Evolutionary conservation across 1,140 invertebrate genomes (phyloP), one percentile per base, ranked within the genome.

Genomic region (Cyrtorhinus lividipennis): DNA sequence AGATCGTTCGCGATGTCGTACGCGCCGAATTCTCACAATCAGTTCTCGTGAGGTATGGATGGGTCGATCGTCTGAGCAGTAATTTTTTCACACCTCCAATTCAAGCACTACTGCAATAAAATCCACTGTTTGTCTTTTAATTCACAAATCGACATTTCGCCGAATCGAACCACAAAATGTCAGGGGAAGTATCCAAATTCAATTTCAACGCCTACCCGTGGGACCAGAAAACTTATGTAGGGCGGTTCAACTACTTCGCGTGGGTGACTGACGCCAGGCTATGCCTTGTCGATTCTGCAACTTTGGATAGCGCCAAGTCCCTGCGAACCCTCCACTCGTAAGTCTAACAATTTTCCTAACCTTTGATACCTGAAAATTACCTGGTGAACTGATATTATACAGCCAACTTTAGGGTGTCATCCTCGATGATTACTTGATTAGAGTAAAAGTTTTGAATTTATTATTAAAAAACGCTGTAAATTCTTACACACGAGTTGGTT

Each of bases 251-350:
- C 68, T 92, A 97, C 73, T 98, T 96, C 73, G 82, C 95, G 58
- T 83, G 83, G 61, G 82, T 92, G 13, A 96, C 93, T 2, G 95
- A 97, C 76, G 93, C 94, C 1, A 73, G 92, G 23, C 93, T 95
- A 72, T 71, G 88, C 18, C 82, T 97, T 57, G 84, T 82, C 3
- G 76, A 79, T 3, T 77, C 80, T 59, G 66, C 70, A 15, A 74
- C 86, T 59, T 76, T 97, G 12, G 85, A 95, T 38, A 76, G 81
- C 62, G 88, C 92, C 1, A 86, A 84, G 69, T 72, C 78, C 38
- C 77, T 93, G 10, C 78, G 93, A 2, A 74, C 77, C 3, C 81
- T 83, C 61, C 92, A 87, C 73, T 85, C 80, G 87, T 90, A 79
- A 65, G 59, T 63, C 44, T 57, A 12, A 62, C 48, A n/a, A n/a